These are phyloP conservation scores for Tympanoctomys barrerae DNA, from an alignment of 2,797 vertebrate genomes.

Conservation along the genomic window DNA sequence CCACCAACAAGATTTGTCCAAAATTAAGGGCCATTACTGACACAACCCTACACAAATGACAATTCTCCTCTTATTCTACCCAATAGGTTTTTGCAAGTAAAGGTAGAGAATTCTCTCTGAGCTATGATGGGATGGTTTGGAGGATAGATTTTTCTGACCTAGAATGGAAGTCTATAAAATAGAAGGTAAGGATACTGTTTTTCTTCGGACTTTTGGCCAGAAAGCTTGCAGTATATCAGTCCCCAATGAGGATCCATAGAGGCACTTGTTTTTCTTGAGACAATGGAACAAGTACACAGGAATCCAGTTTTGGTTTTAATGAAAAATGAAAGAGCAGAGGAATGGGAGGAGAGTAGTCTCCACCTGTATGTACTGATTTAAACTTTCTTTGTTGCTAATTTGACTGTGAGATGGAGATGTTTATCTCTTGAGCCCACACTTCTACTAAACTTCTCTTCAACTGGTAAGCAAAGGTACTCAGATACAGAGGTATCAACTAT, in stretches of 20 bases:
- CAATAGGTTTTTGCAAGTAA: constrained; percentile 54
- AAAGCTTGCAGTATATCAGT: constrained; percentile 44
- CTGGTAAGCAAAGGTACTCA: constrained; percentile 54
- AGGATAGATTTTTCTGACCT: constrained; percentile 53
- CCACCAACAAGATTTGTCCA: constrained; percentile 9
- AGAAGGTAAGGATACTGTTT: constrained; percentile 61
- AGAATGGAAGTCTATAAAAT: constrained; percentile 56
- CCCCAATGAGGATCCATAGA: constrained; percentile 39
- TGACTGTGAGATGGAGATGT: constrained; percentile 33
- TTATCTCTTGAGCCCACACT: constrained; percentile 36
- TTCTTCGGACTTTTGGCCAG: constrained; percentile 55
- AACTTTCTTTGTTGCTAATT: constrained; percentile 52
- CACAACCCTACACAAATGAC: constrained; percentile 24
- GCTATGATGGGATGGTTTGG: constrained; percentile 18
- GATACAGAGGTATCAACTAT: constrained; percentile 43
- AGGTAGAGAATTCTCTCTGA: constrained; percentile 39
- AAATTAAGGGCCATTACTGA: constrained; percentile 44
- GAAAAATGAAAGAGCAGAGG: constrained; percentile 41
- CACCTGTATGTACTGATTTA: constrained; percentile 27
- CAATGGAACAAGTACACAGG: constrained; percentile 50
- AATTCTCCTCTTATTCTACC: constrained; percentile 65
- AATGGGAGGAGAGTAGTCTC: constrained; percentile 50
- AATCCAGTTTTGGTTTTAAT: constrained; percentile 60
- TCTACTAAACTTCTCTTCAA: constrained; percentile 53
- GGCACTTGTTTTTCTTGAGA: constrained; percentile 42